These are phyloP conservation scores for Drosophila dunni DNA, from an alignment of 1,140 invertebrate genomes.

Conservation along the genomic window DNA sequence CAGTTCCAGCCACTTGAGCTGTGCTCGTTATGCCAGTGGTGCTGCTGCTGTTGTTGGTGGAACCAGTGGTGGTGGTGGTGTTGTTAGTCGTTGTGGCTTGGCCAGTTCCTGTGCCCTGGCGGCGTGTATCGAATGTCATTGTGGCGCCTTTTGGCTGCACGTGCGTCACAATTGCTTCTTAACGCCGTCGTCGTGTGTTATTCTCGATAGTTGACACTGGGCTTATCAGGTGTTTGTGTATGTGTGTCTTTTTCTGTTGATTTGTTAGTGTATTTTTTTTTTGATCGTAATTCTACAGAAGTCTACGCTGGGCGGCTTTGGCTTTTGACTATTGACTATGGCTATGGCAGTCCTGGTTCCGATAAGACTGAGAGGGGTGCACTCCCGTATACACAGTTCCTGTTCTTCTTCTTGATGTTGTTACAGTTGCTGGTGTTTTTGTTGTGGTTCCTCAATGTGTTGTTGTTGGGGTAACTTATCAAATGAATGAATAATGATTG, in stretches of 20 bases:
- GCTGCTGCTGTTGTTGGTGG: constrained; percentile 39
- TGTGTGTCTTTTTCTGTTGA: constrained; percentile 4
- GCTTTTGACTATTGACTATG: constrained; percentile 64
- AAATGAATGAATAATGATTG: constrained; percentile 46
- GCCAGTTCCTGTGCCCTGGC: constrained; percentile 64
- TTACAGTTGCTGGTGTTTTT: constrained; percentile 26
- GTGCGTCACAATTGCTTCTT: constrained; percentile 27
- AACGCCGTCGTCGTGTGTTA: constrained; percentile 36
- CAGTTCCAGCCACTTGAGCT: constrained; percentile 31
- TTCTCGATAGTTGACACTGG: constrained; percentile 3
- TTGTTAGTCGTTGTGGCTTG: constrained; percentile 59
- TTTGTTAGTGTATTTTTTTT: constrained; percentile 5
- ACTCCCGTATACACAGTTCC: constrained; percentile 28
- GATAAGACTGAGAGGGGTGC: constrained; percentile 16
- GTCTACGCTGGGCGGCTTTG: constrained; percentile 73
- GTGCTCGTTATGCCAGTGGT: constrained; percentile 51
- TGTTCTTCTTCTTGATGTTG: constrained; percentile 28
- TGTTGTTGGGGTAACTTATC: constrained; percentile 28
- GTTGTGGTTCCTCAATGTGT: background rate
- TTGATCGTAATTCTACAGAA: constrained; percentile 58
- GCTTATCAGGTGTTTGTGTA: constrained; percentile 28
- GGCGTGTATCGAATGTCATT: constrained; percentile 83
- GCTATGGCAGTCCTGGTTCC: constrained; percentile 73
- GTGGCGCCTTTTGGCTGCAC: constrained; percentile 43
- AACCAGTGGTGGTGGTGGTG: constrained; percentile 40